A percentile compares a stretch with the other conserved stretches of the same genome.
phyloP scores from a whole-genome alignment of 2,797 vertebrate genomes.

The Lagodon rhomboides region DNA sequence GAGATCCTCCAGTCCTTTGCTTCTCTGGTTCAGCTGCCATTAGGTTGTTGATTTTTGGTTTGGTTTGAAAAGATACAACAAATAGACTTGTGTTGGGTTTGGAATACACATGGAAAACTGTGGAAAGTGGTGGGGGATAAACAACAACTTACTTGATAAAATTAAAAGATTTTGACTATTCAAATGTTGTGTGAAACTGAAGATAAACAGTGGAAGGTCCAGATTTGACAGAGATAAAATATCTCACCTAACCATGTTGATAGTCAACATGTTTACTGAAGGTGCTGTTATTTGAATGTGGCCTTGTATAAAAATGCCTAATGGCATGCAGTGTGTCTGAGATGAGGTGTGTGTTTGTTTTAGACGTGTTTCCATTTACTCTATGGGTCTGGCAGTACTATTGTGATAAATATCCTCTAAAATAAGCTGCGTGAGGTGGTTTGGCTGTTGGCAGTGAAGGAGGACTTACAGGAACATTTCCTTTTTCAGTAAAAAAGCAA shows the following conservation, averaged over 20 bases:
- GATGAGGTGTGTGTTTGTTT: conserved; percentile 46
- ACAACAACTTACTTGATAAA: conserved; percentile 28
- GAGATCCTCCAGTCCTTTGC: conserved; percentile 35
- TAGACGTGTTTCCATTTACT: conserved; percentile 51
- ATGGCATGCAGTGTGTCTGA: conserved; percentile 30
- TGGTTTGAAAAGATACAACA: conserved; percentile 57
- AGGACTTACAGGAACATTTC: conserved; percentile 64
- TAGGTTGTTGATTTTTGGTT: conserved; percentile 47
- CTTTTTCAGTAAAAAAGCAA: conserved; percentile 56
- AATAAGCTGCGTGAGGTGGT: conserved; percentile 29
- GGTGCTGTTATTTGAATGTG: conserved; percentile 40
- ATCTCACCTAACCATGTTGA: conserved; percentile 40
- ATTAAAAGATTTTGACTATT: conserved; percentile 26
- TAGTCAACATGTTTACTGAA: conserved; percentile 46
- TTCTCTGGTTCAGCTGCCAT: conserved; percentile 35
- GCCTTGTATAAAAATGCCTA: conserved; percentile 49
- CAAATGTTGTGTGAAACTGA: conserved; percentile 34
- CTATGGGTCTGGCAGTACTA: conserved; percentile 49
- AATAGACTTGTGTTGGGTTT: conserved; percentile 50
- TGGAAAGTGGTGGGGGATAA: conserved; percentile 6
- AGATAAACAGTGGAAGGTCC: conserved; percentile 38
- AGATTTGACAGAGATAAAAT: conserved; percentile 43
- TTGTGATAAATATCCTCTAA: conserved; percentile 68
- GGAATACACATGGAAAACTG: conserved; percentile 19
- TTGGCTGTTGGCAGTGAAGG: conserved; percentile 49